phyloP scores from a whole-genome alignment of 92 coral and sea anemone species.

The Ricordea florida region DNA sequence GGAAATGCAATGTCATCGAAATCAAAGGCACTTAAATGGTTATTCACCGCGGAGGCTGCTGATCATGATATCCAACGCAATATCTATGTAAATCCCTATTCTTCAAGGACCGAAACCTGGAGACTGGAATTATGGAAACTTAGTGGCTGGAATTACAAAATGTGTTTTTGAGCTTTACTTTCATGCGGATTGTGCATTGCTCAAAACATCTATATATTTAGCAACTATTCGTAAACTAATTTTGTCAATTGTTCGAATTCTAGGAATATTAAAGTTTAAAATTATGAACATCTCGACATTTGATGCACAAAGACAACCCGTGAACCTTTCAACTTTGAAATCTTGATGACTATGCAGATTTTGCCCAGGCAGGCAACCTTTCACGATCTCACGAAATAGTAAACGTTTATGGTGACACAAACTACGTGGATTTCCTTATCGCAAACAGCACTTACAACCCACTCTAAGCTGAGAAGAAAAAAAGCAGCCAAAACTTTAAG shows the following conservation, averaged over 20 bases:
- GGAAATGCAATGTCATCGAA: constrained; percentile 12
- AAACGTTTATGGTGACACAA: too few species aligned
- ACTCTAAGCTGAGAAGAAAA: too few species aligned
- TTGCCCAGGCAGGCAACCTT: too few species aligned
- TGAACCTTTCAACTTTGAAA: not conserved
- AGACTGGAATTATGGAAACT: too few species aligned
- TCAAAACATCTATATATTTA: not conserved
- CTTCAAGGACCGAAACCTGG: too few species aligned
- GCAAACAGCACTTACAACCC: too few species aligned
- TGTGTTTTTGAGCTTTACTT: not conserved
- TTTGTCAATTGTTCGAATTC: not conserved
- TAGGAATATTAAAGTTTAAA: constrained; percentile 1
- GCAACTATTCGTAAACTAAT: not conserved
- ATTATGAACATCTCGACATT: not conserved
- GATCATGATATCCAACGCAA: too few species aligned
- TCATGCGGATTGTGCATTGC: not conserved
- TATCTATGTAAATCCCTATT: too few species aligned
- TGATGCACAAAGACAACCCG: not conserved
- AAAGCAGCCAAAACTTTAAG: too few species aligned
- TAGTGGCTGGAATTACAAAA: not conserved
- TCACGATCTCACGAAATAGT: too few species aligned
- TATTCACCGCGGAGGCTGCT: not conserved
- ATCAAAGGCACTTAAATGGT: not conserved
- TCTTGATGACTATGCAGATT: too few species aligned
- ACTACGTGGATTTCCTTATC: too few species aligned